Percentiles rank a stretch among this genome's conserved stretches.
These are phyloP conservation scores for Lasioglossum pauxillum DNA, from an alignment of 2,888 invertebrate species.

Conservation along the genomic window DNA sequence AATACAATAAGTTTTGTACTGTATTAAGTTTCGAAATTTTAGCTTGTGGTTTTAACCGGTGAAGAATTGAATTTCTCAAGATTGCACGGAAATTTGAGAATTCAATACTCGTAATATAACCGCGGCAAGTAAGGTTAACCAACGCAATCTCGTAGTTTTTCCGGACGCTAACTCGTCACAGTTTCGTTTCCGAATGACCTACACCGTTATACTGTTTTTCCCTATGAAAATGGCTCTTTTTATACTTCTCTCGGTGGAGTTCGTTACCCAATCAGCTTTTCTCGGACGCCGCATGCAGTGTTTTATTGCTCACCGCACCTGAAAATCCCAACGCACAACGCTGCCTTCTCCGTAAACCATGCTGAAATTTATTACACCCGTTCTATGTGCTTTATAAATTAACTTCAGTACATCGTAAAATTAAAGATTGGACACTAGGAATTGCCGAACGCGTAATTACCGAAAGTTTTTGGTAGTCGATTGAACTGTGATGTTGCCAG, in stretches of 20 bases:
- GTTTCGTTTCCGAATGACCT: neutral
- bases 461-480: neutral
- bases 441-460: neutral
- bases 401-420: neutral
- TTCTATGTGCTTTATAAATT: neutral
- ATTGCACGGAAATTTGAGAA: neutral
- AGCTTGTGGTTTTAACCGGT: neutral
- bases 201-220: neutral
- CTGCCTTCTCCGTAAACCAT: neutral
- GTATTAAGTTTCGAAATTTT: neutral
- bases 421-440: neutral
- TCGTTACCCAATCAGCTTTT: constrained; percentile 19
- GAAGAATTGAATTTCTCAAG: neutral
- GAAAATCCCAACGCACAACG: neutral
- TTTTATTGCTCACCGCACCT: constrained; percentile 2
- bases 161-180: neutral
- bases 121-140: neutral
- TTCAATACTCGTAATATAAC: neutral
- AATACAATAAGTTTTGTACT: neutral
- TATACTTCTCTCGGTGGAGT: constrained; percentile 10
- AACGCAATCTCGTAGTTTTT: neutral
- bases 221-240: constrained; percentile 5
- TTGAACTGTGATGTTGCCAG: neutral
- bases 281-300: constrained; percentile 7
- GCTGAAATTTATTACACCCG: neutral